A percentile compares a stretch with the other conserved stretches of the same genome.
phyloP scores from a whole-genome alignment of 2,797 vertebrate species.

The Sciurus carolinensis region DNA sequence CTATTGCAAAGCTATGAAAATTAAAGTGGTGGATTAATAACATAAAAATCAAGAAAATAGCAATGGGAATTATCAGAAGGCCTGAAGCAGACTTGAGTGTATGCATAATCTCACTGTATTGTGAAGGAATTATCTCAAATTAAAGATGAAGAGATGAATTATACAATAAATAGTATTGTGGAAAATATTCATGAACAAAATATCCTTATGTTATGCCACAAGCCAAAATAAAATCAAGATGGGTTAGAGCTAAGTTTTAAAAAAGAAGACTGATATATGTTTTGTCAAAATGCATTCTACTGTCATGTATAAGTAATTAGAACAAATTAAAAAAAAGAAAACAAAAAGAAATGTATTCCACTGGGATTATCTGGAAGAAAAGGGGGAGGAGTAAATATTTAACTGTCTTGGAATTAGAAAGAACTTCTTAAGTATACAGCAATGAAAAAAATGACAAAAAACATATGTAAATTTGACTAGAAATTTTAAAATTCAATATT shows the following conservation, averaged over 20 bases:
- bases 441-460: slow-evolving; percentile 26
- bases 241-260: not conserved
- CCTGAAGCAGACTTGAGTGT: not conserved
- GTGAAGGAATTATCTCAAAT: slow-evolving; percentile 7
- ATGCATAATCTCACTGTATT: slow-evolving; percentile 14
- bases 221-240: slow-evolving; percentile 27
- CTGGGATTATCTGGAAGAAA: too few relatives aligned
- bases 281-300: too few relatives aligned
- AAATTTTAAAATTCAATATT: slow-evolving; percentile 23
- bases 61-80: slow-evolving; percentile 5
- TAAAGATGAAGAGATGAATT: not conserved
- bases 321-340: too few relatives aligned
- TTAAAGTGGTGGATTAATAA: slow-evolving; percentile 41
- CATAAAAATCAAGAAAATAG: not conserved
- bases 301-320: too few relatives aligned
- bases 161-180: not conserved
- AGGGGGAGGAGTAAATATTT: not conserved
- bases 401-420: not conserved
- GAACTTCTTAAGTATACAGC: not conserved
- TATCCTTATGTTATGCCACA: not conserved
- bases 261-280: too few relatives aligned
- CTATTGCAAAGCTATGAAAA: not conserved
- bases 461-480: not conserved
- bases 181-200: slow-evolving; percentile 12
- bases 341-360: too few relatives aligned